Evolutionary conservation across 2,113 vertebrate species (phyloP).

Genomic region (Tinamus guttatus): DNA sequence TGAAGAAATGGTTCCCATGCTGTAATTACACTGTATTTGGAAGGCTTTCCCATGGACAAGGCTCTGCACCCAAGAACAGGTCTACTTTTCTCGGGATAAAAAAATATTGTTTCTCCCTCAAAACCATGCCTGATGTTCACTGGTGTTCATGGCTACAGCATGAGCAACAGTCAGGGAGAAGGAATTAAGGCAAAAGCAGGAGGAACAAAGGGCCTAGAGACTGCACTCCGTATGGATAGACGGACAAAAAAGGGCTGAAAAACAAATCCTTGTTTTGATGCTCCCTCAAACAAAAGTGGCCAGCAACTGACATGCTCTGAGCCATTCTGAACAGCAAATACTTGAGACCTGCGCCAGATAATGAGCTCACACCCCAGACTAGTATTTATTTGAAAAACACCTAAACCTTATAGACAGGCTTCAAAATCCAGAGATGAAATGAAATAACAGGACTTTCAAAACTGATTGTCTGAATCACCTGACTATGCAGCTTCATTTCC

Average conservation of each 20-base stretch:
- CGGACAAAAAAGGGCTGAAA: neutral
- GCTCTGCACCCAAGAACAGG: neutral
- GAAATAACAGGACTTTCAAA: neutral
- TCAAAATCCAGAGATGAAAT: neutral
- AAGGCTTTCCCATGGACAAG: neutral
- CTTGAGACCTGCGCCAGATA: neutral
- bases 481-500: neutral
- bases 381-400: neutral
- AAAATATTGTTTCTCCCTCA: neutral
- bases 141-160: neutral
- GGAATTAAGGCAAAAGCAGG: neutral
- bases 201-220: neutral
- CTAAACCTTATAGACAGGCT: neutral
- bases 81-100: constrained; percentile 8
- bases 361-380: neutral
- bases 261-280: constrained; percentile 13
- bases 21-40: neutral
- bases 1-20: neutral
- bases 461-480: neutral
- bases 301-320: neutral
- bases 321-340: neutral
- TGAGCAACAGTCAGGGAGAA: neutral
- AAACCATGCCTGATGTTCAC: neutral
- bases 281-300: neutral
- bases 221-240: neutral